These are phyloP conservation scores for Noctua fimbriata DNA, from an alignment of 2,888 invertebrate genomes.

Conservation along the genomic window DNA sequence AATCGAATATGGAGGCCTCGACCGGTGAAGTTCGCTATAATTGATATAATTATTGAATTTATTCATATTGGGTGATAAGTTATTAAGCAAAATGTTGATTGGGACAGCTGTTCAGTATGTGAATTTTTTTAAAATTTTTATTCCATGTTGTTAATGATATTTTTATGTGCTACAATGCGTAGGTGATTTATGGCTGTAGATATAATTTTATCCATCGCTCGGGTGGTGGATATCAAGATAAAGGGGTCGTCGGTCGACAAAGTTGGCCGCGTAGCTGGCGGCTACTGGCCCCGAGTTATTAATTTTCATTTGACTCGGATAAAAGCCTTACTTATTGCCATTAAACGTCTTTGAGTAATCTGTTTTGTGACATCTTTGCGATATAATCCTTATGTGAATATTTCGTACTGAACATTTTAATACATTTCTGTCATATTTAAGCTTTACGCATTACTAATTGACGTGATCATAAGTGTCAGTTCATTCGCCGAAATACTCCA, in stretches of 20 bases:
- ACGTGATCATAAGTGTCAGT: slow-evolving; percentile 11
- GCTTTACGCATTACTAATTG: slow-evolving; percentile 5
- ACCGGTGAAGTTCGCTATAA: slow-evolving; percentile 57
- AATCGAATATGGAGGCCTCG: slow-evolving; percentile 68
- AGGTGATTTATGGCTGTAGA: slow-evolving; percentile 61
- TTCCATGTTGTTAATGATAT: slow-evolving; percentile 17
- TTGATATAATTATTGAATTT: slow-evolving; percentile 62
- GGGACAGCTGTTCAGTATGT: background rate
- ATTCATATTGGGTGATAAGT: slow-evolving; percentile 55
- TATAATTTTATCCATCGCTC: slow-evolving; percentile 61
- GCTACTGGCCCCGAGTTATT: slow-evolving; percentile 77
- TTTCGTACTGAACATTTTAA: slow-evolving; percentile 1
- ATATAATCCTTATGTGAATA: slow-evolving; percentile 22
- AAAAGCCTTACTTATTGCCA: slow-evolving; percentile 73
- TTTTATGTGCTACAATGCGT: slow-evolving; percentile 28
- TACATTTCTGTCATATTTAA: background rate
- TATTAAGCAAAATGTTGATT: slow-evolving; percentile 43
- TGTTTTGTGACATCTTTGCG: slow-evolving; percentile 39
- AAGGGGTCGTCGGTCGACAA: slow-evolving; percentile 74
- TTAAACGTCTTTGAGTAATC: slow-evolving; percentile 68
- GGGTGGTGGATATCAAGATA: slow-evolving; percentile 74
- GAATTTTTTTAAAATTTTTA: background rate
- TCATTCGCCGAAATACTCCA: slow-evolving; percentile 13
- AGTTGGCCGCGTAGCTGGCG: slow-evolving; percentile 72
- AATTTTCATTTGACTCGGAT: slow-evolving; percentile 83